phyloP scores from a whole-genome alignment of 2,888 invertebrate genomes.

The Crepidodera aurea region DNA sequence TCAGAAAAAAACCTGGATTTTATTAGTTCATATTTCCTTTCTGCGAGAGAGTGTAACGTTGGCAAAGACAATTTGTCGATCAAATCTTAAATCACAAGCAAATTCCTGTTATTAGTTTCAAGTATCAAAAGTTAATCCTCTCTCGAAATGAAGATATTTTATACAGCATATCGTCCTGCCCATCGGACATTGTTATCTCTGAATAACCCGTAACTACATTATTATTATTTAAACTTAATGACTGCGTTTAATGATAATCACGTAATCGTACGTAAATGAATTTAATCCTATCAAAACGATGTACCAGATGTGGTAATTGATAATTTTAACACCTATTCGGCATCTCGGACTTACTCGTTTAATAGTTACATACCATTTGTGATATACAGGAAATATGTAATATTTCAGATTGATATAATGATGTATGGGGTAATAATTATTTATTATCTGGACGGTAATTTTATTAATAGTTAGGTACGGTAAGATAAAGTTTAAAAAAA shows the following conservation, averaged over 20 bases:
- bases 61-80: neutral
- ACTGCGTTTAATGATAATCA: neutral
- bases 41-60: too few relatives aligned
- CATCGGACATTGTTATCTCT: neutral
- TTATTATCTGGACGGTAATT: neutral
- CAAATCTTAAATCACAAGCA: neutral
- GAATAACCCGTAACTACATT: neutral
- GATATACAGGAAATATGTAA: neutral
- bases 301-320: neutral
- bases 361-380: neutral
- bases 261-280: neutral
- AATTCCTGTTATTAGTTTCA: neutral
- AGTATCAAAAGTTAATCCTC: neutral
- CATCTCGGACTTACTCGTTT: neutral
- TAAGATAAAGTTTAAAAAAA: too few relatives aligned
- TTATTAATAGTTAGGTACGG: too few relatives aligned
- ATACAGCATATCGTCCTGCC: neutral
- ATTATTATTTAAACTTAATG: neutral
- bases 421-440: neutral
- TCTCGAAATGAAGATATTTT: neutral
- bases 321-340: neutral
- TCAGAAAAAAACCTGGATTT: too few relatives aligned
- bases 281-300: neutral
- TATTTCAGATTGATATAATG: neutral
- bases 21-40: too few relatives aligned